A percentile compares a stretch with the other conserved stretches of the same genome.
Evolutionary conservation across 2,113 vertebrate genomes (phyloP).

Genomic region (Salminus brasiliensis): DNA sequence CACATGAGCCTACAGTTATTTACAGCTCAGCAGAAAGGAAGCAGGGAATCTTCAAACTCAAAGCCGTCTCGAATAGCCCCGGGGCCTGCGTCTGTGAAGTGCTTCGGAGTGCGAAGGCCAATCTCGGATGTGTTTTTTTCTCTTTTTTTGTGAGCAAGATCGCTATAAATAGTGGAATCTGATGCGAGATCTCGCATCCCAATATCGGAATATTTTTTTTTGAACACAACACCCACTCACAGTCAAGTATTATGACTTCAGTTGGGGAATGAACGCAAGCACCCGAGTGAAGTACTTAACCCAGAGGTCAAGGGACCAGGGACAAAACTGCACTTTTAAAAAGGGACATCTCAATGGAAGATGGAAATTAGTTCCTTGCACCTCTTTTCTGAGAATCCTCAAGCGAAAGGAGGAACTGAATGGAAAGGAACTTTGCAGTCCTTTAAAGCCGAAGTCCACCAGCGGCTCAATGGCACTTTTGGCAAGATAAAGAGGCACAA

Average conservation of each 20-base stretch:
- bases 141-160: not conserved
- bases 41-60: not conserved
- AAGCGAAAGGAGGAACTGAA: constrained; percentile 5
- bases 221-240: not conserved
- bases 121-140: not conserved
- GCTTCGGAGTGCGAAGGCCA: not conserved
- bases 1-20: constrained; percentile 13
- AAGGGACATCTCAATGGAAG: not conserved
- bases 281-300: not conserved
- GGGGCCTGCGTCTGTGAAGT: not conserved
- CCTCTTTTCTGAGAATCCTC: not conserved
- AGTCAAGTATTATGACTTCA: not conserved
- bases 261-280: not conserved
- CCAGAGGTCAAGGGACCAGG: not conserved
- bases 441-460: constrained; percentile 21
- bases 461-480: constrained; percentile 28
- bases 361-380: not conserved
- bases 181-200: not conserved
- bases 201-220: not conserved
- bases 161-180: constrained; percentile 16
- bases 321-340: constrained; percentile 19
- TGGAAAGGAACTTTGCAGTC: not conserved
- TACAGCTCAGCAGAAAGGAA: constrained; percentile 8
- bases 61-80: constrained; percentile 3
- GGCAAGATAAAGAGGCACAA: not conserved